These are phyloP conservation scores for Cotesia typhae DNA, from an alignment of 1,140 invertebrate species.

Conservation along the genomic window DNA sequence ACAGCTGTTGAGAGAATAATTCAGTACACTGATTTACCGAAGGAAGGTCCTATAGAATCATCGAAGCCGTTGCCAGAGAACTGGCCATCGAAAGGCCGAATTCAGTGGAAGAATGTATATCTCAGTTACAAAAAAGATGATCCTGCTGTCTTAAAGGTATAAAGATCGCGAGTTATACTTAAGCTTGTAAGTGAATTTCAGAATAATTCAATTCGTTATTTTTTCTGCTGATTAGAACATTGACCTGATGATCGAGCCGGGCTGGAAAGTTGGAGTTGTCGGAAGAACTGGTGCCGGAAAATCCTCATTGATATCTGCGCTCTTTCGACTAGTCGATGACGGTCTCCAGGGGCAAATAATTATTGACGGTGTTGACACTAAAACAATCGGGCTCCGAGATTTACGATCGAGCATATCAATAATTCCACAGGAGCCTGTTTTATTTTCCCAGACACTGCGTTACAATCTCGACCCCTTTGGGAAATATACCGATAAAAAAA, in stretches of 20 bases:
- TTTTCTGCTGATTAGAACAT: slow-evolving; percentile 59
- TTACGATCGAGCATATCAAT: slow-evolving; percentile 81
- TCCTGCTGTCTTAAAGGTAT: slow-evolving; percentile 73
- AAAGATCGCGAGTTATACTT: not conserved
- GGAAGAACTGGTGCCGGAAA: slow-evolving; percentile 86
- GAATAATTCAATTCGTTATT: not conserved
- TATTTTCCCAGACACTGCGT: slow-evolving; percentile 81
- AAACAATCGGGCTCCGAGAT: slow-evolving; percentile 72
- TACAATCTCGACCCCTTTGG: slow-evolving; percentile 88
- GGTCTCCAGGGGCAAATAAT: slow-evolving; percentile 60
- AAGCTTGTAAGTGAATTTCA: slow-evolving; percentile 28
- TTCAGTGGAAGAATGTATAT: slow-evolving; percentile 71
- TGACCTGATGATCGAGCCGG: slow-evolving; percentile 69
- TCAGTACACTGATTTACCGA: slow-evolving; percentile 76
- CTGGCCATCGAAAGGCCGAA: slow-evolving; percentile 62
- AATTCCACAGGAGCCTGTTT: slow-evolving; percentile 84
- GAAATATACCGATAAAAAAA: slow-evolving; percentile 69
- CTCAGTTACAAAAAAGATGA: slow-evolving; percentile 73
- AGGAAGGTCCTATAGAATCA: slow-evolving; percentile 65
- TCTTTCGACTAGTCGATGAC: slow-evolving; percentile 73
- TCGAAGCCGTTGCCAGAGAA: slow-evolving; percentile 52
- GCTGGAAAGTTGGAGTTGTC: slow-evolving; percentile 78
- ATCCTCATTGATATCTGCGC: slow-evolving; percentile 77
- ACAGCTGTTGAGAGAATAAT: slow-evolving; percentile 83
- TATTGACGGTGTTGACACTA: slow-evolving; percentile 77